These are phyloP conservation scores for Cotesia vestalis DNA, from an alignment of 1,140 invertebrate genomes.

Conservation along the genomic window DNA sequence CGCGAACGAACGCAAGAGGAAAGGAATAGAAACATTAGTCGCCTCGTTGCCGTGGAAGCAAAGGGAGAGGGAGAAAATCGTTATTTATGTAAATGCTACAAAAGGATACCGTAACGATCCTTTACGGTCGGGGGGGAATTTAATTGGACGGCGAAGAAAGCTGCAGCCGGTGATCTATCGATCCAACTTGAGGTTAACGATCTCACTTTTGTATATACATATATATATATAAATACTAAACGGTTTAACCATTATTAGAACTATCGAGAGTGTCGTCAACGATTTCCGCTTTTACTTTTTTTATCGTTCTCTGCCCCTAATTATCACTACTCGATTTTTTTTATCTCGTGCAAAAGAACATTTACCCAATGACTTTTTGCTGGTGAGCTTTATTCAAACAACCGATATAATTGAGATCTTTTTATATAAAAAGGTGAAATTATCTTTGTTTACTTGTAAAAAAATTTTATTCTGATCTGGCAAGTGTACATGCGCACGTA, in stretches of 20 bases:
- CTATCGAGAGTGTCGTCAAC: slow-evolving; percentile 5
- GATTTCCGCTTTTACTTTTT: slow-evolving; percentile 9
- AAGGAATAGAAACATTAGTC: slow-evolving; percentile 44
- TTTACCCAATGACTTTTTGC: no score
- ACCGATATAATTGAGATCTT: no score
- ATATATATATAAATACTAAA: no score
- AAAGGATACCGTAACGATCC: slow-evolving; percentile 42
- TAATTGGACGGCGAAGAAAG: slow-evolving; percentile 45
- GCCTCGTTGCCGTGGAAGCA: slow-evolving; percentile 19
- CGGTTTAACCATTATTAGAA: neutral
- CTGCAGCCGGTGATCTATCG: slow-evolving; percentile 41
- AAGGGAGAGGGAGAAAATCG: slow-evolving; percentile 38
- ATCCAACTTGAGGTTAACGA: slow-evolving; percentile 40
- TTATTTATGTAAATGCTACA: slow-evolving; percentile 45
- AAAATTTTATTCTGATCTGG: no score
- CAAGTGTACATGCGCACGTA: no score
- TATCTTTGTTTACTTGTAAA: no score
- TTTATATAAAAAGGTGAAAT: no score
- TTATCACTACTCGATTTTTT: no score
- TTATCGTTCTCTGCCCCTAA: no score
- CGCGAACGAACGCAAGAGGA: slow-evolving; percentile 35
- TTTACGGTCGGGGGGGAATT: slow-evolving; percentile 31
- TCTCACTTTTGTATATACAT: slow-evolving; percentile 23
- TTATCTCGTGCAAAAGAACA: no score
- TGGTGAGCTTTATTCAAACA: no score